Evolutionary conservation across 2,797 vertebrate genomes (phyloP).

Genomic region (Mormyrus hasselquistii): DNA sequence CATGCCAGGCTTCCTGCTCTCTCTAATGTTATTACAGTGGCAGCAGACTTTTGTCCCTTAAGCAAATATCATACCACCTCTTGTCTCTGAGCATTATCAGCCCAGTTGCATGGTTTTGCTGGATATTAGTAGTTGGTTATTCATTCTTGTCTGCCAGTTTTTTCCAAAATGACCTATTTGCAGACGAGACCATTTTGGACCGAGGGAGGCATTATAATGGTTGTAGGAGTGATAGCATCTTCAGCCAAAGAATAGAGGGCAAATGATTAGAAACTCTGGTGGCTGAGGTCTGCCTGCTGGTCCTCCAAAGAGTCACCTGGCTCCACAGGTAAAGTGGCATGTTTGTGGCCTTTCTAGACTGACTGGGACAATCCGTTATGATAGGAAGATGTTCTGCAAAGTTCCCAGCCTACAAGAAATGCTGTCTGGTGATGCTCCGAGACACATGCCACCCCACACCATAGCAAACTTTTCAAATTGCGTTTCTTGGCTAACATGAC

Average conservation of each 20-base stretch:
- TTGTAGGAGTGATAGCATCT: background rate
- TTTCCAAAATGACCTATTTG: background rate
- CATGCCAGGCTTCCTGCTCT: background rate
- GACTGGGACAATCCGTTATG: background rate
- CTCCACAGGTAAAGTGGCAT: background rate
- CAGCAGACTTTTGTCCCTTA: background rate
- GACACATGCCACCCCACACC: background rate
- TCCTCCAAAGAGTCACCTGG: background rate
- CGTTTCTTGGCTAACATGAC: background rate
- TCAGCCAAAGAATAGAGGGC: background rate
- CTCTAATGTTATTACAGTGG: background rate
- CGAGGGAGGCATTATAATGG: background rate
- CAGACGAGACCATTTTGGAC: background rate
- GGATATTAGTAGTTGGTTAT: background rate
- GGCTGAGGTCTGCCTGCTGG: background rate
- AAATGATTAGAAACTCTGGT: background rate
- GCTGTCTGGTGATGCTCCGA: background rate
- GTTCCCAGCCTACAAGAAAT: background rate
- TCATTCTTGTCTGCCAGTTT: background rate
- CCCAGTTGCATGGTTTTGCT: background rate
- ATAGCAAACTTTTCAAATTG: background rate
- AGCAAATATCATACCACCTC: background rate
- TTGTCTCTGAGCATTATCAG: background rate
- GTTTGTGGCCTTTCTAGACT: background rate
- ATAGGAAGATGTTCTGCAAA: background rate